Percentiles rank a stretch among this genome's conserved stretches.
Conservation (phyloP, 2,797 vertebrate species). For the Microtus agrestis region DNA sequence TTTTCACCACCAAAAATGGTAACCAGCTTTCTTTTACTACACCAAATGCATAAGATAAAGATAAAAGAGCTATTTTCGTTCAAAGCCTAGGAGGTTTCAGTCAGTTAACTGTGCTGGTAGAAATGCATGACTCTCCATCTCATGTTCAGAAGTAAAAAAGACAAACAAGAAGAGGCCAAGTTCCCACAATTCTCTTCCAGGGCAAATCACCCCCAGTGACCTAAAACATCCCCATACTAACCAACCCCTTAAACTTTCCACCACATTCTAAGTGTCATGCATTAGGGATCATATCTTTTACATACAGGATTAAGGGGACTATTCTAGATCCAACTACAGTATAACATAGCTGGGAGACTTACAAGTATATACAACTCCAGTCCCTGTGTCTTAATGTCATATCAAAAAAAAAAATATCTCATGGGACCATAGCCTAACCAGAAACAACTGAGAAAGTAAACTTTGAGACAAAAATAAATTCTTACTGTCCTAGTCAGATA, state of each 20-base stretch:
- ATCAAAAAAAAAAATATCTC: neutral
- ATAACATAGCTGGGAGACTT: neutral
- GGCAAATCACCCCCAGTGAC: too few species aligned
- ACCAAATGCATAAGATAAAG: neutral
- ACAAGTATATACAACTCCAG: neutral
- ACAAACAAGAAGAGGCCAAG: neutral
- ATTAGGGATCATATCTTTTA: neutral
- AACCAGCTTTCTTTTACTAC: neutral
- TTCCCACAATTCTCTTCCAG: neutral
- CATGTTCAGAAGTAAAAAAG: neutral
- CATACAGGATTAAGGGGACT: neutral
- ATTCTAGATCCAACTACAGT: neutral
- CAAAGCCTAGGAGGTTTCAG: neutral
- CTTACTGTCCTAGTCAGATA: neutral
- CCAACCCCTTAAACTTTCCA: neutral
- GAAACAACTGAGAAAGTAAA: neutral
- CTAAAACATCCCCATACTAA: neutral
- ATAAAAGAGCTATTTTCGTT: neutral
- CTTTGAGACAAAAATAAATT: neutral
- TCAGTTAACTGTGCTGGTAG: neutral
- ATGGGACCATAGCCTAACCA: neutral
- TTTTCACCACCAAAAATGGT: neutral
- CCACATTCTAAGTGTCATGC: neutral
- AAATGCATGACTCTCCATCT: neutral
- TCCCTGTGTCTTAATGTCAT: neutral